Evolutionary conservation across 2,888 invertebrate species (phyloP).

Genomic region (Scaeva pyrastri): DNA sequence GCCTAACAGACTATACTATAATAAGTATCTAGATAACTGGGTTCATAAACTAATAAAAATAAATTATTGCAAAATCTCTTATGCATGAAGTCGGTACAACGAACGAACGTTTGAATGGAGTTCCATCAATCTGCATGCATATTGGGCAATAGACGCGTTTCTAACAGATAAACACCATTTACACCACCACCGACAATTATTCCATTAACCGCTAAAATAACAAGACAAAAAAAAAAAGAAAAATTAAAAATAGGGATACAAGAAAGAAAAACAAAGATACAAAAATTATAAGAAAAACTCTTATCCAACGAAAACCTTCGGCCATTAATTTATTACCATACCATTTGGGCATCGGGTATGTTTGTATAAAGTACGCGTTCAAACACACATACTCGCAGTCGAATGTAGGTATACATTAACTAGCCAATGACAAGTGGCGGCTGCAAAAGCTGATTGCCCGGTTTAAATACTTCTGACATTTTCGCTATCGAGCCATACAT

Average conservation of each 20-base stretch:
- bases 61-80: constrained; percentile 63
- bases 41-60: constrained; percentile 59
- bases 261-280: constrained; percentile 2
- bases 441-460: constrained; percentile 52
- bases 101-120: constrained; percentile 34
- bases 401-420: constrained; percentile 41
- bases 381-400: neutral
- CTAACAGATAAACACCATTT: constrained; percentile 43
- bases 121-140: constrained; percentile 51
- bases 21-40: neutral
- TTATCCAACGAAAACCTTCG: constrained; percentile 55
- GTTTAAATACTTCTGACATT: constrained; percentile 60
- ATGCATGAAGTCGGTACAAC: constrained; percentile 47
- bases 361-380: neutral
- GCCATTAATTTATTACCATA: constrained; percentile 54
- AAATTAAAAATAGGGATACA: neutral
- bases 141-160: constrained; percentile 58
- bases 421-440: constrained; percentile 54
- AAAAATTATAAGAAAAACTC: neutral
- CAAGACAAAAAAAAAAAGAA: neutral
- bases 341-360: neutral
- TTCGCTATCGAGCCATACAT: constrained; percentile 40
- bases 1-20: too few relatives aligned
- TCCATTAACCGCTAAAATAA: constrained; percentile 34
- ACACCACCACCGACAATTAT: constrained; percentile 28